Evolutionary conservation across 2,888 invertebrate genomes (phyloP).

Genomic region (Lochmaea capreae): DNA sequence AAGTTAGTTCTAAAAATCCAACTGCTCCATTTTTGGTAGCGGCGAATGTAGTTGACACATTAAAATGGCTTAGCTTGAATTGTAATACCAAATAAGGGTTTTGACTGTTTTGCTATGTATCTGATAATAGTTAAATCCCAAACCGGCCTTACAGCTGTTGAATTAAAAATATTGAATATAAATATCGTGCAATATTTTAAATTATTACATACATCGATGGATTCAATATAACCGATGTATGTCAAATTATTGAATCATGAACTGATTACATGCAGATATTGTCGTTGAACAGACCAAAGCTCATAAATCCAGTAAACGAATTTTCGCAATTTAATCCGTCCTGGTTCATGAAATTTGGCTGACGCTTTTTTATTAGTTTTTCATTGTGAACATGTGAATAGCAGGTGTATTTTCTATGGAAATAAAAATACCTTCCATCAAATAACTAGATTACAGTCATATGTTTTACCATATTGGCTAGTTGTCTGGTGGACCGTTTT

Average conservation of each 20-base stretch:
- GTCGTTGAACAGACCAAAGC: background rate
- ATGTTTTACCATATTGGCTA: too few species aligned
- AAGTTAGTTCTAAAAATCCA: too few species aligned
- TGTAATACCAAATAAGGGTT: too few species aligned
- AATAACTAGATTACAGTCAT: background rate
- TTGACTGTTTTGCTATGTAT: too few species aligned
- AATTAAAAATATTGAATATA: too few species aligned
- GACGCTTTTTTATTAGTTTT: background rate
- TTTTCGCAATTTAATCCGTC: background rate
- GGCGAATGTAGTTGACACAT: too few species aligned
- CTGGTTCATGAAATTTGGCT: background rate
- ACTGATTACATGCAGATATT: background rate
- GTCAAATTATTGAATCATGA: background rate
- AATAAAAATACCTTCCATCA: background rate
- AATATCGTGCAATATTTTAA: background rate
- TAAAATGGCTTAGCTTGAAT: too few species aligned
- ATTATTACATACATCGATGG: background rate
- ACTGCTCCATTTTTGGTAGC: too few species aligned
- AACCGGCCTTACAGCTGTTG: too few species aligned
- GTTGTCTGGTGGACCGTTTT: too few species aligned
- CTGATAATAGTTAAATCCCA: too few species aligned
- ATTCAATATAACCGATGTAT: background rate
- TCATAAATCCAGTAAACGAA: too few species aligned
- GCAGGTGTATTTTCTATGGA: background rate
- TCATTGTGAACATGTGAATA: background rate